Evolutionary conservation across 64 coral and sea anemone species (phyloP).

Genomic region (Pocillopora verrucosa): DNA sequence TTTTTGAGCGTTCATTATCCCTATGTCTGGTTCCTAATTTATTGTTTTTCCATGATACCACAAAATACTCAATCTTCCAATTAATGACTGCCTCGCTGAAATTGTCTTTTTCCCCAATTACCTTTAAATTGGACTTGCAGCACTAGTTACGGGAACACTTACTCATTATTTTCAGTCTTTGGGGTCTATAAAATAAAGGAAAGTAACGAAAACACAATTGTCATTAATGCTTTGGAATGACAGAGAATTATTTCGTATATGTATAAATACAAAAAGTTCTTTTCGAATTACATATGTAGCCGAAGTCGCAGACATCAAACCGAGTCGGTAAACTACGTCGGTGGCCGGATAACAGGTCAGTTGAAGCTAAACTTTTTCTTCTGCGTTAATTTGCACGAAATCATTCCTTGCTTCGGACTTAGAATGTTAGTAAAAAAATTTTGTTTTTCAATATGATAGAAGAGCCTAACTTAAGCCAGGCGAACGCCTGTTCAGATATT

Average conservation of each 20-base stretch:
- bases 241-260: not conserved
- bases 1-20: not conserved
- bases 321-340: too few species aligned
- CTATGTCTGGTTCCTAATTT: not conserved
- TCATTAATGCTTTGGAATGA: not conserved
- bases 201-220: not conserved
- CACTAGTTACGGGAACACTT: not conserved
- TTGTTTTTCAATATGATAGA: too few species aligned
- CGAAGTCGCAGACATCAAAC: too few species aligned
- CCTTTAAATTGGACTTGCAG: not conserved
- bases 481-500: too few species aligned
- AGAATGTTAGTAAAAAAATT: too few species aligned
- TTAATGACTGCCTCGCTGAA: not conserved
- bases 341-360: too few species aligned
- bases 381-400: too few species aligned
- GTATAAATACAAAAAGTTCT: too few species aligned
- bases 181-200: not conserved
- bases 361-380: too few species aligned
- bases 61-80: conserved; percentile 20
- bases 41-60: not conserved
- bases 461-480: too few species aligned
- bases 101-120: conserved; percentile 7
- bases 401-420: too few species aligned
- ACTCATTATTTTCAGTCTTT: not conserved
- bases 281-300: too few species aligned